These are phyloP conservation scores for Diphyllodes magnificus DNA, from an alignment of 2,113 vertebrate genomes.

Conservation along the genomic window DNA sequence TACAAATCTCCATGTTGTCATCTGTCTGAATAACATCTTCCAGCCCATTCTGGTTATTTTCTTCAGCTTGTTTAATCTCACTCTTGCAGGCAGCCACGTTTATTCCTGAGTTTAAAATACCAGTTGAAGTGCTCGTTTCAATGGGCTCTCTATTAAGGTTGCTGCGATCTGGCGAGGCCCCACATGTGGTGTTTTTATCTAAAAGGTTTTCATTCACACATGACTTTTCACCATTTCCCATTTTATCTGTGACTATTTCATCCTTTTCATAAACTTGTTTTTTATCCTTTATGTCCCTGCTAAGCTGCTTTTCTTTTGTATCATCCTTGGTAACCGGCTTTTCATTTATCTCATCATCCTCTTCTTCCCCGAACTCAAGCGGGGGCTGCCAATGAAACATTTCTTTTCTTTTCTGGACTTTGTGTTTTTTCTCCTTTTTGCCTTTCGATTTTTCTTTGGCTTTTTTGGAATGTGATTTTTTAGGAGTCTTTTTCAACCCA, in stretches of 20 bases:
- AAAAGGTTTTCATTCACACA: background rate
- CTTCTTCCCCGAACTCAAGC: slow-evolving; percentile 92
- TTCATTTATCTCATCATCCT: slow-evolving; percentile 72
- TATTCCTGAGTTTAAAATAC: slow-evolving; percentile 47
- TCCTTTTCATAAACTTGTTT: background rate
- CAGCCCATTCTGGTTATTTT: background rate
- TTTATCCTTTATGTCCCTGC: slow-evolving; percentile 19
- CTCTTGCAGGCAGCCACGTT: background rate
- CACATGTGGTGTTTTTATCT: background rate
- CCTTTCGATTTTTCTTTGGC: slow-evolving; percentile 77
- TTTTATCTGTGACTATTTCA: slow-evolving; percentile 1
- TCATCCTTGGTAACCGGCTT: slow-evolving; percentile 37
- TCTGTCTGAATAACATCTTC: slow-evolving; percentile 72
- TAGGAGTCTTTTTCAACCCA: slow-evolving; percentile 69
- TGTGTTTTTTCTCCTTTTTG: slow-evolving; percentile 85
- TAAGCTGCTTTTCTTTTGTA: slow-evolving; percentile 43
- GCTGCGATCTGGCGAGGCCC: background rate
- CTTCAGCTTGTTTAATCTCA: slow-evolving; percentile 36
- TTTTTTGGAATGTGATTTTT: slow-evolving; percentile 74
- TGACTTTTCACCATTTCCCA: background rate
- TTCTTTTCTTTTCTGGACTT: slow-evolving; percentile 86
- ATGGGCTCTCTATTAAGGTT: background rate
- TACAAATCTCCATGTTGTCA: slow-evolving; percentile 89
- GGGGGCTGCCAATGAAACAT: slow-evolving; percentile 96
- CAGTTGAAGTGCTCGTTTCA: slow-evolving; percentile 5